These are phyloP conservation scores for Mus caroli DNA, from an alignment of 2,797 vertebrate species.

Conservation along the genomic window DNA sequence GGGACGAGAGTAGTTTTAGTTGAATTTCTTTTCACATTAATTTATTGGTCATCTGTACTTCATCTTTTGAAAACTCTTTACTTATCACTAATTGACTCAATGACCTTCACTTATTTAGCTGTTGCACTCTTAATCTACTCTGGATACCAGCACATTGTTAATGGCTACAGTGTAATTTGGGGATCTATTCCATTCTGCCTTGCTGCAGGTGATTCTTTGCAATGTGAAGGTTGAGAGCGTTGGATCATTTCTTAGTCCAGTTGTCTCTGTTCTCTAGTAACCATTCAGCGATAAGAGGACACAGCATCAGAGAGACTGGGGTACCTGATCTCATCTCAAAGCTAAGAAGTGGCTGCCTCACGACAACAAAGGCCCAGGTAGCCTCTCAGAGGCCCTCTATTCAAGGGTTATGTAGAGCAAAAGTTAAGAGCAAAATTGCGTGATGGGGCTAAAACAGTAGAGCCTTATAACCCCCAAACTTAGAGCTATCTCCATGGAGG, in stretches of 20 bases:
- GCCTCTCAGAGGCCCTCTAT: background rate
- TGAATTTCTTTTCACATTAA: background rate
- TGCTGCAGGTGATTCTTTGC: slow-evolving; percentile 12
- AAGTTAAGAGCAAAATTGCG: background rate
- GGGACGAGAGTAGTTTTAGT: background rate
- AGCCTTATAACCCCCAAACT: background rate
- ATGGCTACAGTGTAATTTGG: background rate
- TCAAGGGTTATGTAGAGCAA: background rate
- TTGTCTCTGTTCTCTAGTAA: background rate
- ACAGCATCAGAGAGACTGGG: background rate
- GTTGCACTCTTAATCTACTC: background rate
- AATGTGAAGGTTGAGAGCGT: background rate
- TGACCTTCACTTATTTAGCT: background rate
- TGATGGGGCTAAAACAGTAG: background rate
- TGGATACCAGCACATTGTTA: background rate
- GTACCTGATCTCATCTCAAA: background rate
- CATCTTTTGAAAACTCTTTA: background rate
- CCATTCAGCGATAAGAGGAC: background rate
- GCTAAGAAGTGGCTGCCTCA: background rate
- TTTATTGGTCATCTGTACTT: background rate
- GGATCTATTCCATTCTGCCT: background rate
- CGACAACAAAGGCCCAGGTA: background rate
- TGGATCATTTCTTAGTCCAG: background rate
- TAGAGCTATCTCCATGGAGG: background rate
- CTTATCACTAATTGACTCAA: background rate